Conservation (phyloP, 2,797 vertebrate genomes). For the Oreochromis grahami region DNA sequence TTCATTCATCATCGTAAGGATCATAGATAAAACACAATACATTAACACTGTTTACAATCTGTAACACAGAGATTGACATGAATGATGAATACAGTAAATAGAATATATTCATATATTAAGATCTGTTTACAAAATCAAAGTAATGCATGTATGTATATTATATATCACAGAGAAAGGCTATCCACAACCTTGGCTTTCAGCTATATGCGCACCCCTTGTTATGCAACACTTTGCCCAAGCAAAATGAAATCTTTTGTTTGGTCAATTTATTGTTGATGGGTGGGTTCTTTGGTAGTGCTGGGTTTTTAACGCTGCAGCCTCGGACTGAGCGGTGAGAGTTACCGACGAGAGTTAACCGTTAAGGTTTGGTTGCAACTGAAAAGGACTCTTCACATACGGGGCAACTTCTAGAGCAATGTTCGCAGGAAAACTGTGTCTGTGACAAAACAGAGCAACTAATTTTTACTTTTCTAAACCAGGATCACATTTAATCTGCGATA, state of each 20-base stretch:
- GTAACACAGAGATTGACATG: slow-evolving; percentile 71
- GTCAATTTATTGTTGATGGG: slow-evolving; percentile 58
- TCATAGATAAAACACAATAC: slow-evolving; percentile 74
- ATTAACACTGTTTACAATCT: slow-evolving; percentile 74
- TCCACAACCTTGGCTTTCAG: slow-evolving; percentile 67
- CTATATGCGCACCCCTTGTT: slow-evolving; percentile 60
- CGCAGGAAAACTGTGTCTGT: background rate
- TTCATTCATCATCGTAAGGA: slow-evolving; percentile 64
- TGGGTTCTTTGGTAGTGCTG: slow-evolving; percentile 77
- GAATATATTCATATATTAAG: slow-evolving; percentile 77
- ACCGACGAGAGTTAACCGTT: slow-evolving; percentile 17
- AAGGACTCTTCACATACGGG: background rate
- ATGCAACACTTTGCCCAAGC: slow-evolving; percentile 60
- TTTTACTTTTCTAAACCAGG: slow-evolving; percentile 33
- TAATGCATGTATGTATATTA: slow-evolving; percentile 54
- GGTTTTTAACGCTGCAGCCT: slow-evolving; percentile 30
- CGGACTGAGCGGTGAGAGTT: slow-evolving; percentile 37
- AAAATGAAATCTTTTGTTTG: slow-evolving; percentile 61
- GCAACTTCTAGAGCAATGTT: slow-evolving; percentile 23
- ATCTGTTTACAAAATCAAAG: slow-evolving; percentile 74
- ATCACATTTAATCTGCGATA: background rate
- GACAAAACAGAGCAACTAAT: slow-evolving; percentile 18
- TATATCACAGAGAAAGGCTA: slow-evolving; percentile 70
- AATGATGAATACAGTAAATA: slow-evolving; percentile 72
- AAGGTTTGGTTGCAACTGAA: slow-evolving; percentile 21